These are phyloP conservation scores for Tuberolachnus salignus DNA, from an alignment of 2,888 invertebrate species.

Conservation along the genomic window DNA sequence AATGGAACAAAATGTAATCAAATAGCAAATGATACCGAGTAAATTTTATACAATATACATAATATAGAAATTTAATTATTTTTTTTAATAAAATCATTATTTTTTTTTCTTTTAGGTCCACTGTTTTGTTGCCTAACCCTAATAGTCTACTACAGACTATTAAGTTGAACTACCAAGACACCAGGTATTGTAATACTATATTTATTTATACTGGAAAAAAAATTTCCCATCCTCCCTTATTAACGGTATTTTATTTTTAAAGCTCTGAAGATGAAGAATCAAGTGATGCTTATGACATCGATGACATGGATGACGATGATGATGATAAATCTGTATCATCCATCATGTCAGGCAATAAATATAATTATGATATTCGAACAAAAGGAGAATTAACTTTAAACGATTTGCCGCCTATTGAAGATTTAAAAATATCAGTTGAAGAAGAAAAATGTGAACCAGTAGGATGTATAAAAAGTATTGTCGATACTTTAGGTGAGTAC, in stretches of 20 bases:
- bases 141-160: no score
- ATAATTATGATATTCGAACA: slow-evolving; percentile 50
- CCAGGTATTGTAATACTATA: no score
- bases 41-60: no score
- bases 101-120: background rate
- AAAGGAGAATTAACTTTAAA: slow-evolving; percentile 70
- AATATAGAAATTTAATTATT: no score
- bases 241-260: background rate
- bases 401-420: slow-evolving; percentile 81
- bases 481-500: slow-evolving; percentile 72
- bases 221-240: background rate
- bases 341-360: background rate
- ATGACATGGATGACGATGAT: background rate
- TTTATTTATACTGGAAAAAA: background rate
- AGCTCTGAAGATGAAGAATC: slow-evolving; percentile 7
- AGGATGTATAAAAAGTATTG: slow-evolving; percentile 74
- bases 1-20: no score
- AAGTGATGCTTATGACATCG: no score
- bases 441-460: slow-evolving; percentile 76
- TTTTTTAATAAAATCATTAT: background rate
- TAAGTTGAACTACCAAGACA: no score
- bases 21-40: no score
- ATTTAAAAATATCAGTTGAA: slow-evolving; percentile 78
- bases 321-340: slow-evolving; percentile 18
- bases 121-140: no score